Conservation (phyloP, 2,113 vertebrate species). For the Petrocephalus zakoni region DNA sequence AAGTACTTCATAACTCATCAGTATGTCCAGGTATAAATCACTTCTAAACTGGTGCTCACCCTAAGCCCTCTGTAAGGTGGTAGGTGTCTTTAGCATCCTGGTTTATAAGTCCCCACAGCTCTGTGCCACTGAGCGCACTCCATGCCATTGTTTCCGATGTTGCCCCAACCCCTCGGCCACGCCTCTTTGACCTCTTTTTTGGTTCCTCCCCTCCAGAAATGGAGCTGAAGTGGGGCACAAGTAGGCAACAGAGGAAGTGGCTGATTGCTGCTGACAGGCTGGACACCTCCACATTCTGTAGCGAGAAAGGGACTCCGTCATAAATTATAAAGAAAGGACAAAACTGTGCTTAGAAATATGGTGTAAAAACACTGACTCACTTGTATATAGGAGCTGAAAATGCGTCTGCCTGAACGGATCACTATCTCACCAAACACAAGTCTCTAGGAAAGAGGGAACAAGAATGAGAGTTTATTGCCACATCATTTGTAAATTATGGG, state of each 20-base stretch:
- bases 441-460: constrained; percentile 50
- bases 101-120: constrained; percentile 67
- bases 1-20: background rate
- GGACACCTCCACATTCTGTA: constrained; percentile 62
- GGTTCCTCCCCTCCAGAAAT: constrained; percentile 55
- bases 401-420: constrained; percentile 57
- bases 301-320: constrained; percentile 10
- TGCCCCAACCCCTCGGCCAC: constrained; percentile 50
- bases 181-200: constrained; percentile 63
- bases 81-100: constrained; percentile 64
- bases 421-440: constrained; percentile 55
- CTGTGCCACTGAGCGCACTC: constrained; percentile 56
- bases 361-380: constrained; percentile 38
- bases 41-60: constrained; percentile 41
- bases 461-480: background rate
- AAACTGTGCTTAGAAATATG: background rate
- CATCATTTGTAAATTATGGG: background rate
- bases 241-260: constrained; percentile 72
- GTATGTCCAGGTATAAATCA: background rate
- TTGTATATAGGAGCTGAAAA: constrained; percentile 67
- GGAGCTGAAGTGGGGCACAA: constrained; percentile 61
- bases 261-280: constrained; percentile 65
- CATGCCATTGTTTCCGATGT: constrained; percentile 57
- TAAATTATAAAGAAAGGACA: background rate
- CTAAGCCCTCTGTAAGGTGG: constrained; percentile 51